Percentiles rank a stretch among this genome's conserved stretches.
Evolutionary conservation across 2,888 invertebrate genomes (phyloP).

Genomic region (Lithophane ornitopus): DNA sequence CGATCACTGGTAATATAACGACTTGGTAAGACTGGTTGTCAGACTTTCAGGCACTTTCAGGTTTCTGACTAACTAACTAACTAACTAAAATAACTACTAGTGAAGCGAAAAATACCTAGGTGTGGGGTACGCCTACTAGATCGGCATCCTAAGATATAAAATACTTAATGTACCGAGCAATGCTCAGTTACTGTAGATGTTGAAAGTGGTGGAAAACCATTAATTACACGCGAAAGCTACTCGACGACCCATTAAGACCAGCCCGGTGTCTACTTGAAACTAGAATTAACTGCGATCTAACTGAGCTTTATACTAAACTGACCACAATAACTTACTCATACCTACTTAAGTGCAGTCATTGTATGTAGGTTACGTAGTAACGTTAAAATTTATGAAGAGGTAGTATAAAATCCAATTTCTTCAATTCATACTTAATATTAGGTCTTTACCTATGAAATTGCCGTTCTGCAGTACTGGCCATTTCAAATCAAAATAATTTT

Average conservation of each 20-base stretch:
- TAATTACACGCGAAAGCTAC: slow-evolving; percentile 71
- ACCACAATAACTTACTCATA: slow-evolving; percentile 38
- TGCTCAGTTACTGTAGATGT: slow-evolving; percentile 37
- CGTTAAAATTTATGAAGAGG: neutral
- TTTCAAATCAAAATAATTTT: too few relatives aligned
- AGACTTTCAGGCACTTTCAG: too few relatives aligned
- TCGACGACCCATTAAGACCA: slow-evolving; percentile 61
- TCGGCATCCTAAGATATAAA: neutral
- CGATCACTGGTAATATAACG: too few relatives aligned
- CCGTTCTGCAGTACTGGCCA: too few relatives aligned
- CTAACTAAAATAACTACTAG: too few relatives aligned
- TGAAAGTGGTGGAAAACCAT: slow-evolving; percentile 70
- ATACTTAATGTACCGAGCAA: slow-evolving; percentile 22
- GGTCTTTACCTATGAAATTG: too few relatives aligned
- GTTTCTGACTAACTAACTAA: too few relatives aligned
- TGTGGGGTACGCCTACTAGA: neutral
- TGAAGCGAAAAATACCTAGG: neutral
- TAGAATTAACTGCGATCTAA: slow-evolving; percentile 52
- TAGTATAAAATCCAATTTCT: neutral
- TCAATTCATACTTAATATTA: neutral
- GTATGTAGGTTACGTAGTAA: slow-evolving; percentile 24
- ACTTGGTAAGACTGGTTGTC: too few relatives aligned
- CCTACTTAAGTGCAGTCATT: neutral
- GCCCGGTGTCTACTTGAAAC: slow-evolving; percentile 55
- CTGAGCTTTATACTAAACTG: slow-evolving; percentile 35